phyloP scores from a whole-genome alignment of 37 sponge, comb jelly and placozoan genomes.

The Halichondria panicea region DNA sequence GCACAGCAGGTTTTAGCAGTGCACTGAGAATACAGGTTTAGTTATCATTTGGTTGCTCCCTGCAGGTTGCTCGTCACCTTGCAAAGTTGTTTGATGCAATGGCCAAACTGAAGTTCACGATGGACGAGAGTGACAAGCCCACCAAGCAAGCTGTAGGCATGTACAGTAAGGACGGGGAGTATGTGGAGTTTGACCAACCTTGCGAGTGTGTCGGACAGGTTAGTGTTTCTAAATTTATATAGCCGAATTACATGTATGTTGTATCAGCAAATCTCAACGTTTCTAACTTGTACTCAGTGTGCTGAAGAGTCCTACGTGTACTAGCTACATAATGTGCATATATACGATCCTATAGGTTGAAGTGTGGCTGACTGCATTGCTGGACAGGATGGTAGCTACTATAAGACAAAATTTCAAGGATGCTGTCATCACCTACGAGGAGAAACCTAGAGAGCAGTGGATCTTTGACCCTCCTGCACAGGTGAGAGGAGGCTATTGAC shows the following conservation, averaged over 20 bases:
- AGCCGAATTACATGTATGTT: not conserved
- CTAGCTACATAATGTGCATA: not conserved
- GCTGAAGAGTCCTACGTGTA: not conserved
- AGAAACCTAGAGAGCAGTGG: conserved; percentile 96
- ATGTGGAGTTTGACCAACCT: conserved; percentile 79
- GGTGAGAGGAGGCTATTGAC: no score
- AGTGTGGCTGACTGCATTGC: conserved; percentile 82
- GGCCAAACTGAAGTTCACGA: conserved; percentile 88
- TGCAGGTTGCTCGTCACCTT: conserved; percentile 87
- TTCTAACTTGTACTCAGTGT: no score
- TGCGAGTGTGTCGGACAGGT: conserved; percentile 84
- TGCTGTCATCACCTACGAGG: conserved; percentile 96
- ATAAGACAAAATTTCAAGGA: conserved; percentile 83
- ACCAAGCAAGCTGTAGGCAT: conserved; percentile 89
- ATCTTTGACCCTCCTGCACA: conserved; percentile 97
- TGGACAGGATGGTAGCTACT: conserved; percentile 82
- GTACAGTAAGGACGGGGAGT: conserved; percentile 96
- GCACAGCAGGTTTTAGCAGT: no score
- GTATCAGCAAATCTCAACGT: not conserved
- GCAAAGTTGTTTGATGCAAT: conserved; percentile 99
- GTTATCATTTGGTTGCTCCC: not conserved
- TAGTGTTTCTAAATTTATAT: not conserved
- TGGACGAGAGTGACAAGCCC: conserved; percentile 74
- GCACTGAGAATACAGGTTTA: not conserved
- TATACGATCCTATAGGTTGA: conserved; percentile 46